Percentiles rank a stretch among this genome's conserved stretches.
Conservation (phyloP, 2,113 vertebrate species). For the Albula goreensis region DNA sequence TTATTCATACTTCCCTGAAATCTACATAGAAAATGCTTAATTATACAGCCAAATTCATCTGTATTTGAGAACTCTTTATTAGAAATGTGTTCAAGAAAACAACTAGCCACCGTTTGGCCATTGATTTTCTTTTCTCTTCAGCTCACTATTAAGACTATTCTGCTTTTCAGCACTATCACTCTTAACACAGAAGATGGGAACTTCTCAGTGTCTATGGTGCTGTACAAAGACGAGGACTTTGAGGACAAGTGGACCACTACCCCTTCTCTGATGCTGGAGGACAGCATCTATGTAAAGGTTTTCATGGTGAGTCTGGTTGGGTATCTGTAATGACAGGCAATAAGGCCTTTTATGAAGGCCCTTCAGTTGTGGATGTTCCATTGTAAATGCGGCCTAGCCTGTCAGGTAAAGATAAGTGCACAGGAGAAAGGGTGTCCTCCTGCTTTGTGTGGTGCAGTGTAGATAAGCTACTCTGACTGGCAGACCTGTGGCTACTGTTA, state of each 20-base stretch:
- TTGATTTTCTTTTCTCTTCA: not conserved
- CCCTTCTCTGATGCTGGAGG: conserved; percentile 69
- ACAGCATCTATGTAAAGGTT: conserved; percentile 73
- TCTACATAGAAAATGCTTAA: too few relatives aligned
- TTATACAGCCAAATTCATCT: too few relatives aligned
- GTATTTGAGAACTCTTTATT: too few relatives aligned
- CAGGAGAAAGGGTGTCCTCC: too few relatives aligned
- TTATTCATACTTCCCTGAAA: too few relatives aligned
- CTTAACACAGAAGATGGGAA: conserved; percentile 74
- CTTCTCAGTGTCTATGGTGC: conserved; percentile 71
- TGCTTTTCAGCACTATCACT: conserved; percentile 64
- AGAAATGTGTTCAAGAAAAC: too few relatives aligned
- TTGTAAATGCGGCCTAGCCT: not conserved
- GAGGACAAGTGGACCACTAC: conserved; percentile 68
- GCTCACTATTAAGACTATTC: conserved; percentile 24
- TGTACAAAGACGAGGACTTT: conserved; percentile 73
- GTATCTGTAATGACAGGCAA: not conserved
- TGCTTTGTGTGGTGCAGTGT: too few relatives aligned
- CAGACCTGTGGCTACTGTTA: too few relatives aligned
- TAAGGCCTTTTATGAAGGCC: not conserved
- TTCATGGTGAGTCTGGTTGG: conserved; percentile 60
- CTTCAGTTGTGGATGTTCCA: not conserved
- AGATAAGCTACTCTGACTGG: too few relatives aligned
- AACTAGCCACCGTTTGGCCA: too few relatives aligned
- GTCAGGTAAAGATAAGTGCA: too few relatives aligned